Percentiles rank a stretch among this genome's conserved stretches.
Conservation (phyloP, 2,797 vertebrate species). For the Brachyrhaphis roseni region DNA sequence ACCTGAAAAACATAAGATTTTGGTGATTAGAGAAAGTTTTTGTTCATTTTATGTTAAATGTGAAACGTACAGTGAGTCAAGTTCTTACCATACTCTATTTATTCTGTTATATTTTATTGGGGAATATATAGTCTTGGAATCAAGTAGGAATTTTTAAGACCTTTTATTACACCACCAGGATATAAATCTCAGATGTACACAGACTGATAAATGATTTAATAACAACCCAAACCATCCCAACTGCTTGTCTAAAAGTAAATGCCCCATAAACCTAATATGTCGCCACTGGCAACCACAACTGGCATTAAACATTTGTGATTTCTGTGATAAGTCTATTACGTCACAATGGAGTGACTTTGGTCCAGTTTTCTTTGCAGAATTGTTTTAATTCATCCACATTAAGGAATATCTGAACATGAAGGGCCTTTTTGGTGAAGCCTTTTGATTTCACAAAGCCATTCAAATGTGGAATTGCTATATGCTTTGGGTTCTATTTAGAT, state of each 20-base stretch:
- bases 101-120: too few relatives aligned
- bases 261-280: background rate
- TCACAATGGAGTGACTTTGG: background rate
- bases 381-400: background rate
- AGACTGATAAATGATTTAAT: background rate
- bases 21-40: background rate
- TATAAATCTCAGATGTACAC: background rate
- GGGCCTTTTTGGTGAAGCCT: background rate
- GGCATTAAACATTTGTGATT: background rate
- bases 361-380: background rate
- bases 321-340: background rate
- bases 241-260: background rate
- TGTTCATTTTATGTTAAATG: background rate
- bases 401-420: background rate
- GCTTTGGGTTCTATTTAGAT: background rate
- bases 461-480: background rate
- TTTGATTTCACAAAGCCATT: background rate
- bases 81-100: background rate
- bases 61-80: background rate
- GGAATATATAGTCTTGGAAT: background rate
- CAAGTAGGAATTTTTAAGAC: background rate
- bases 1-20: conserved; percentile 76
- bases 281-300: background rate
- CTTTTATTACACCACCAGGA: background rate
- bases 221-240: background rate